A percentile compares a stretch with the other conserved stretches of the same genome.
phyloP scores from a whole-genome alignment of 2,888 invertebrate species.

The Phanerotoma sp. region DNA sequence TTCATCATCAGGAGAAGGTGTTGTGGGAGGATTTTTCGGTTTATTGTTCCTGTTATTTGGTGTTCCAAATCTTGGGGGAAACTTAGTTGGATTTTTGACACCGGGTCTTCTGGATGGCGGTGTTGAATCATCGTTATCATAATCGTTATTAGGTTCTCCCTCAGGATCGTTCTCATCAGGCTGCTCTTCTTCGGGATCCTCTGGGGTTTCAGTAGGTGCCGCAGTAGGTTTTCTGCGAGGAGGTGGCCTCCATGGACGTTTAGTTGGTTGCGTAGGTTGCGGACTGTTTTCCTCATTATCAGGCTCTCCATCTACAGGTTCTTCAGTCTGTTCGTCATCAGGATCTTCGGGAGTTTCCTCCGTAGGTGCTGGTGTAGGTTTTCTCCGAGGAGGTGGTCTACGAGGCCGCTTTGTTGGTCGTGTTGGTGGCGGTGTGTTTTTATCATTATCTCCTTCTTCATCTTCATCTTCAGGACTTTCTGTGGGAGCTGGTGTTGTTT shows the following conservation, averaged over 20 bases:
- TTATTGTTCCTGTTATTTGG: slow-evolving; percentile 5
- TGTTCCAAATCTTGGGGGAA: neutral
- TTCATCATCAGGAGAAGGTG: slow-evolving; percentile 9
- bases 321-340: neutral
- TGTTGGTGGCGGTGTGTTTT: neutral
- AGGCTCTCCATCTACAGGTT: neutral
- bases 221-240: too few species aligned
- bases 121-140: too few species aligned
- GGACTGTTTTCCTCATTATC: neutral
- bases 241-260: neutral
- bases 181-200: neutral
- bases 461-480: slow-evolving; percentile 14
- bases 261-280: neutral
- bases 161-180: too few species aligned
- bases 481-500: neutral
- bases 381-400: too few species aligned
- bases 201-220: slow-evolving; percentile 6
- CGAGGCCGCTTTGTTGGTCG: neutral
- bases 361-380: neutral
- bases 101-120: too few species aligned
- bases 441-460: slow-evolving; percentile 8
- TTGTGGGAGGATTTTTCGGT: neutral
- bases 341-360: neutral
- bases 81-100: slow-evolving; percentile 1
- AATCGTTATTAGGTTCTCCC: too few species aligned